These are phyloP conservation scores for Prunella fulvescens DNA, from an alignment of 2,113 vertebrate species.

Conservation along the genomic window DNA sequence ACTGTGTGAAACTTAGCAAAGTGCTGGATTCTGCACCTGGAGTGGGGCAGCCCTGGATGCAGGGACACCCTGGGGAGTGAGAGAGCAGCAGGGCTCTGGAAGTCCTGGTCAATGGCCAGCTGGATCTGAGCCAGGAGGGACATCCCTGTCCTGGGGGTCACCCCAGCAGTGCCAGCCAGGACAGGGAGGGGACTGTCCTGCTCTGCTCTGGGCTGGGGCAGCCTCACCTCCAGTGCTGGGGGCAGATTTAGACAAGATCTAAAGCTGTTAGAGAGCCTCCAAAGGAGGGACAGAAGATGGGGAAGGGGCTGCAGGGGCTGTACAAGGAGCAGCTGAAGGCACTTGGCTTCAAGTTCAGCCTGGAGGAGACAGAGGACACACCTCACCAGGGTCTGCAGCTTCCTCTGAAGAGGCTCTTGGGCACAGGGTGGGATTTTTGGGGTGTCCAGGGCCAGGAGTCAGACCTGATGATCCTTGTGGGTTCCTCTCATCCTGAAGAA, in stretches of 20 bases:
- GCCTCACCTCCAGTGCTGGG: neutral
- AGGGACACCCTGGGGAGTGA: fast-evolving
- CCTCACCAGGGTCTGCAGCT: neutral
- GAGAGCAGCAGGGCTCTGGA: neutral
- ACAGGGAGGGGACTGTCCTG: neutral
- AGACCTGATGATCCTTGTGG: neutral
- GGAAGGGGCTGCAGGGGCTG: neutral
- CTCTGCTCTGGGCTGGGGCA: neutral
- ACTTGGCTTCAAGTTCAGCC: neutral
- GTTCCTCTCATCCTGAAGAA: neutral
- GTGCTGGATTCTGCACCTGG: neutral
- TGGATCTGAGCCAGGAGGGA: neutral
- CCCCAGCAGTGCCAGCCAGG: neutral
- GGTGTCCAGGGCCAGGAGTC: neutral
- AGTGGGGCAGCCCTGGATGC: neutral
- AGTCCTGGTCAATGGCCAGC: neutral
- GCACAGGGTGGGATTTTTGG: neutral
- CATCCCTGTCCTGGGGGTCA: neutral
- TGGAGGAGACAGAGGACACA: neutral
- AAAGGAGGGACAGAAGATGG: neutral
- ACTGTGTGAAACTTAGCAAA: neutral
- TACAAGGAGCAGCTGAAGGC: neutral
- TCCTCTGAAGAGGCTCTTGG: neutral
- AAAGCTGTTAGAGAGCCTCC: neutral
- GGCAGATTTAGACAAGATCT: neutral